Base-by-base conservation (phyloP, 2,797 vertebrate species). In the Microctenopoma lineatum region DNA sequence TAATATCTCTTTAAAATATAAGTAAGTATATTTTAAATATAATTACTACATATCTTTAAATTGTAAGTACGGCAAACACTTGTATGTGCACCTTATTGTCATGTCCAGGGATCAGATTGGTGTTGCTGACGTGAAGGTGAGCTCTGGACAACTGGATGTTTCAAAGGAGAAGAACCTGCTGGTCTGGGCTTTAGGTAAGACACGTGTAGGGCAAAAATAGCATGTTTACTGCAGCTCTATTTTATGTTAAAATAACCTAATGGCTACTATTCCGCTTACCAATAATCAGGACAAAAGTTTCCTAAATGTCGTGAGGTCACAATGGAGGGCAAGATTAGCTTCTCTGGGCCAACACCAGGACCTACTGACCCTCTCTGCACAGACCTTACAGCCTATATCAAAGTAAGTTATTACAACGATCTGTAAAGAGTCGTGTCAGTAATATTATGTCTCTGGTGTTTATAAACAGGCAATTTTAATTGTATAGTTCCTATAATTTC, bases 141-240 rank as follows among this genome's bases (percentile, higher is more conserved):
- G 90, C 88, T 93, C 94, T 2, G 96, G 96, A 53, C 96, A 98
- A 9, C 84, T 98, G 38, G 97, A 99, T 45, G 89, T 95, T 52
- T 95, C 90, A 46, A 95, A 93, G 86, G 98, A 99, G 77, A 98
- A 97, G 90, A 96, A 94, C 86, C 92, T 97, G 16, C 81, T 99
- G 66, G 84, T 97, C 66, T 99, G 98, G 96, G 73, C 91, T 66
- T 92, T 81, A 87, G 97, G 97, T 93, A 95, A 21, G 80, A 79
- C 70, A 2, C 57, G 29, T 38, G 4, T 3, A 21, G 4, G 51
- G n/a, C 51, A n/a, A 41, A 2, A 51, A 59, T 34, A 48, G 29
- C 14, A 12, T 2, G 1, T 56, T 53, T 5, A 54, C 36, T 51
- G 15, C n/a, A 54, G 46, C 11, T 56, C 4, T 50, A 34, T 56